Evolutionary conservation across 2,797 vertebrate genomes (phyloP).

Genomic region (Mus minutoides): DNA sequence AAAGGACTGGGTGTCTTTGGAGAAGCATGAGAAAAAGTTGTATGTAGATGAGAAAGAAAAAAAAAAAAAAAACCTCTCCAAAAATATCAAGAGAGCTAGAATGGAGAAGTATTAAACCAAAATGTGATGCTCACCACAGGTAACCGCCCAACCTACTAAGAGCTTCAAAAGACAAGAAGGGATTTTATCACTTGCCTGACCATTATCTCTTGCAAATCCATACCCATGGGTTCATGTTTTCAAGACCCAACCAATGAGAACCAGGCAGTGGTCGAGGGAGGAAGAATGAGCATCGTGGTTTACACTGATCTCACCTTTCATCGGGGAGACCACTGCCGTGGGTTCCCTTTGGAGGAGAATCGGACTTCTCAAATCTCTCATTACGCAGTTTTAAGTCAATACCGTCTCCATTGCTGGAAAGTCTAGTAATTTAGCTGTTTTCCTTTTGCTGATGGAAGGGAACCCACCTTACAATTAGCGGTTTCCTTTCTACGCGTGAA

Average conservation of each 20-base stretch:
- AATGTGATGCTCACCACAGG: neutral
- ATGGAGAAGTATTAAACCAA: neutral
- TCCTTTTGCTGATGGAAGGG: neutral
- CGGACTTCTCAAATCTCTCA: neutral
- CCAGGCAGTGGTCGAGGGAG: neutral
- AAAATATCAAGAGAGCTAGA: neutral
- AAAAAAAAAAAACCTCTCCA: neutral
- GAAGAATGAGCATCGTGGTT: neutral
- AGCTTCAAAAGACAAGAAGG: neutral
- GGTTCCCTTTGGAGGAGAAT: neutral
- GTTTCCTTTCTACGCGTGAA: neutral
- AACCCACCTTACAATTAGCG: neutral
- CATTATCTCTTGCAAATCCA: neutral
- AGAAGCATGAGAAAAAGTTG: neutral
- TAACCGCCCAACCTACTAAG: neutral
- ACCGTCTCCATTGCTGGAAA: neutral
- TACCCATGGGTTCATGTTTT: neutral
- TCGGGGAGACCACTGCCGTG: neutral
- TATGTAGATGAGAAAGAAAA: neutral
- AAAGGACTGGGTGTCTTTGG: neutral
- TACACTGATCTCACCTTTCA: neutral
- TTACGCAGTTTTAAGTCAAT: neutral
- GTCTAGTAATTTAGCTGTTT: neutral
- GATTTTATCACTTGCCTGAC: neutral
- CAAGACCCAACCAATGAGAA: neutral